These are phyloP conservation scores for Drosophila nr. perissopoda DNA, from an alignment of 2,888 invertebrate genomes.

Conservation along the genomic window DNA sequence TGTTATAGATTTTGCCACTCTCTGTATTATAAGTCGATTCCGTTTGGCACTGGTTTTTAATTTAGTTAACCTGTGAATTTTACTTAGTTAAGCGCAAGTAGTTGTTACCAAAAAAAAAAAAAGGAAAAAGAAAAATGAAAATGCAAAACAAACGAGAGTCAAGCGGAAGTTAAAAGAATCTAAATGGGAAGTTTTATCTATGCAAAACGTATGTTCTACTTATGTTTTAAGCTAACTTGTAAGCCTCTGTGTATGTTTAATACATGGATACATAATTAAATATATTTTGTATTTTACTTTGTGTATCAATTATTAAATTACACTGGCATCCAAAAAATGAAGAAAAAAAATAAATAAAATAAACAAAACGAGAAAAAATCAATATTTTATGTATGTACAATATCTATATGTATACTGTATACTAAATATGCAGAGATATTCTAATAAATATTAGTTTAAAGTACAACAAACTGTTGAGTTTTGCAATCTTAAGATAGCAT, in stretches of 20 bases:
- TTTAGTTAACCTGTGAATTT: slow-evolving; percentile 52
- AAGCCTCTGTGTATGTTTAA: slow-evolving; percentile 67
- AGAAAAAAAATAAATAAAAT: slow-evolving; percentile 23
- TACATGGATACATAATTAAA: slow-evolving; percentile 34
- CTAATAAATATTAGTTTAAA: slow-evolving; percentile 79
- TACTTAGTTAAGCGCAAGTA: slow-evolving; percentile 66
- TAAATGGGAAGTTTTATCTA: slow-evolving; percentile 30
- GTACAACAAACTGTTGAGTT: slow-evolving; percentile 25
- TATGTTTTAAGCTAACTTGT: slow-evolving; percentile 64
- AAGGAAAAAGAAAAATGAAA: background rate
- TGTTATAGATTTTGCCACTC: slow-evolving; percentile 38
- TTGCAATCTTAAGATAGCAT: background rate
- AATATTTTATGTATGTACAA: slow-evolving; percentile 66
- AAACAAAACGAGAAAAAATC: slow-evolving; percentile 3
- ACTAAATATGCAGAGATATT: slow-evolving; percentile 77
- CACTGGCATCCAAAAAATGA: slow-evolving; percentile 32
- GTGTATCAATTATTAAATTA: slow-evolving; percentile 45
- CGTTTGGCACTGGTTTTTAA: slow-evolving; percentile 28
- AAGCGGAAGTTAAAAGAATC: slow-evolving; percentile 28
- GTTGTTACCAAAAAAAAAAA: slow-evolving; percentile 59
- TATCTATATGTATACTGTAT: slow-evolving; percentile 69
- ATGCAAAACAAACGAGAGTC: slow-evolving; percentile 14
- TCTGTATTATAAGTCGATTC: slow-evolving; percentile 23
- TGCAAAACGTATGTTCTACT: slow-evolving; percentile 39
- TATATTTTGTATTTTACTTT: slow-evolving; percentile 46